Base-by-base conservation (phyloP, 2,113 vertebrate genomes). In the Paracanthobrama guichenoti region DNA sequence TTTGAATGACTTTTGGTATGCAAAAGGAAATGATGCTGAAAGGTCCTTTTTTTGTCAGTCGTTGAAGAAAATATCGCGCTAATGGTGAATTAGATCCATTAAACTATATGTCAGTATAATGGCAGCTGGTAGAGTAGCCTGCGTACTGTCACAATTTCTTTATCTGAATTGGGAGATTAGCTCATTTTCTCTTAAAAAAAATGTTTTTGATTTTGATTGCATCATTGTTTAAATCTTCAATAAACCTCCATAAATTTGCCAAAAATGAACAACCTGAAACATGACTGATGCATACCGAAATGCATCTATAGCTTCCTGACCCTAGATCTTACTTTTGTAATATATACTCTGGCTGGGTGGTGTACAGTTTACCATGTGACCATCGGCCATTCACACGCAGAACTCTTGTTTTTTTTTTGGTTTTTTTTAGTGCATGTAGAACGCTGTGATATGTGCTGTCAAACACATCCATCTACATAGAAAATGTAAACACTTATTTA, bases 1-100 rank as follows among this genome's bases (percentile, higher is more conserved):
- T 92, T 92, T 94, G 91, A 95, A 94, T 93, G 91, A 94, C 92
- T 94, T 90, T 92, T 92, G 92, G 93, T 92, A 95, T 94, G 94
- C 89, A 86, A 90, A 92, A 87, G 89, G 93, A 92, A 93, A 90
- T 77, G 88, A 89, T 89, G 81, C 89, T 93, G 92, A 93, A 94
- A 93, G 90, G 90, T 87, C 84, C 81, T 60, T 84, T 92, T 92
- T 93, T 59, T 84, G 46, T 1, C 50, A 90, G 90, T 93, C 88
- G 86, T 62, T 69, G 84, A 81, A 89, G 89, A 93, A 93, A 94
- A 93, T 93, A 93, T 91, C 89, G 88, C 90, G 91, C 91, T 92
- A 93, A 93, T 93, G 90, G 90, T 92, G 92, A 94, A 93, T 92
- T 92, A 93, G 93, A 91, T 92, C 90, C 92, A 92, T 93, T 92